These are phyloP conservation scores for Macrosiphum euphorbiae DNA, from an alignment of 2,888 invertebrate genomes.

Conservation along the genomic window DNA sequence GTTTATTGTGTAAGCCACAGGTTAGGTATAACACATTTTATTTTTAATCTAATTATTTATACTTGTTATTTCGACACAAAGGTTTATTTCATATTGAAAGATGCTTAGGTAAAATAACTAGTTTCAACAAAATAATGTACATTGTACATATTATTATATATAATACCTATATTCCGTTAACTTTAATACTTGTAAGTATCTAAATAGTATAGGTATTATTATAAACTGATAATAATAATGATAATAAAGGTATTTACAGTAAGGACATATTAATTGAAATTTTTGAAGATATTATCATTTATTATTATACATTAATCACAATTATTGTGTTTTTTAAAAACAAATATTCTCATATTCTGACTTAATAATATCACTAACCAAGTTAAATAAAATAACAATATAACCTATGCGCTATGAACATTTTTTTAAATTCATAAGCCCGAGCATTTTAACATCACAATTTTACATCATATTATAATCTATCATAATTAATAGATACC, in stretches of 20 bases:
- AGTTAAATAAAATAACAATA: background rate
- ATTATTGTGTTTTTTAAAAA: background rate
- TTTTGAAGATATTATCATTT: background rate
- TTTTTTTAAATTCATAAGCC: background rate
- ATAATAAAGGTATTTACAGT: background rate
- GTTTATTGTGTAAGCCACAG: background rate
- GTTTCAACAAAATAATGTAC: background rate
- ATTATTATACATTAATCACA: background rate
- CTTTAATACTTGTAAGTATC: background rate
- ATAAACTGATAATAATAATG: background rate
- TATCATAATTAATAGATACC: background rate
- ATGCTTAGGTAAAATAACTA: background rate
- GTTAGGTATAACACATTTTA: background rate
- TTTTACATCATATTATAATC: background rate
- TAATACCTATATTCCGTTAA: background rate
- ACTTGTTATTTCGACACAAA: background rate
- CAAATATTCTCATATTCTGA: background rate
- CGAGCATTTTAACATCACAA: background rate
- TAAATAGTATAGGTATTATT: background rate
- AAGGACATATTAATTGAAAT: background rate
- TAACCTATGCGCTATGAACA: background rate
- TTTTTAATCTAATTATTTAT: background rate
- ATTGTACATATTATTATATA: background rate
- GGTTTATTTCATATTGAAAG: background rate
- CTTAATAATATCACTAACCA: background rate